These are phyloP conservation scores for Columba guinea DNA, from an alignment of 2,797 vertebrate genomes.

Conservation along the genomic window DNA sequence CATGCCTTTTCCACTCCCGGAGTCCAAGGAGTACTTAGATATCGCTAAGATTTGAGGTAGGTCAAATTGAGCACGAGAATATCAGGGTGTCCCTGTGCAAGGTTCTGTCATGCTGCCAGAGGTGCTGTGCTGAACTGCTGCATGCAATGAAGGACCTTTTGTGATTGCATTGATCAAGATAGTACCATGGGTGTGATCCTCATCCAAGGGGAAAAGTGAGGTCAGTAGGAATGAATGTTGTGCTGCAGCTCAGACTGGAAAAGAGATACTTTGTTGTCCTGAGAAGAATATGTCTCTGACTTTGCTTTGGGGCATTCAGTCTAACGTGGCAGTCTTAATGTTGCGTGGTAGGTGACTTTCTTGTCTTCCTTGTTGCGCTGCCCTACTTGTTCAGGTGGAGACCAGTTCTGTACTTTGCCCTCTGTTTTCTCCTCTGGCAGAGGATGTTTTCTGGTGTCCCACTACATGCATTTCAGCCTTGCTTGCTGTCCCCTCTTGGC, in stretches of 20 bases:
- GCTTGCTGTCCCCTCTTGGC: neutral
- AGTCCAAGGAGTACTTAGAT: neutral
- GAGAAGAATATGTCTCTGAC: neutral
- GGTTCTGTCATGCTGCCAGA: neutral
- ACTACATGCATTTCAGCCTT: neutral
- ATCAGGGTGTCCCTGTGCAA: neutral
- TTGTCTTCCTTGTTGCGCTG: neutral
- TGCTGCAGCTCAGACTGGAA: neutral
- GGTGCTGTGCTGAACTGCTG: neutral
- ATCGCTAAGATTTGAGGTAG: neutral
- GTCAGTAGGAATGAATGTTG: constrained; percentile 28
- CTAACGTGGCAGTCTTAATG: neutral
- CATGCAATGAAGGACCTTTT: neutral
- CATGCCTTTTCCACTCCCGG: neutral
- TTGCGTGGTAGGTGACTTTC: neutral
- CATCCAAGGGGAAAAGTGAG: neutral
- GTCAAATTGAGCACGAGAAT: neutral
- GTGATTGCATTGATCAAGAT: constrained; percentile 41
- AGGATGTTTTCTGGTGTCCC: neutral
- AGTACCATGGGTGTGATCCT: neutral
- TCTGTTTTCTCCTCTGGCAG: neutral
- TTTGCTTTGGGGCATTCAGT: neutral
- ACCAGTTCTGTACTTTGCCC: neutral
- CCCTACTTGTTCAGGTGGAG: neutral
- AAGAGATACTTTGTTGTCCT: neutral